Conservation (phyloP, 2,797 vertebrate genomes). For the Megaceryle alcyon region DNA sequence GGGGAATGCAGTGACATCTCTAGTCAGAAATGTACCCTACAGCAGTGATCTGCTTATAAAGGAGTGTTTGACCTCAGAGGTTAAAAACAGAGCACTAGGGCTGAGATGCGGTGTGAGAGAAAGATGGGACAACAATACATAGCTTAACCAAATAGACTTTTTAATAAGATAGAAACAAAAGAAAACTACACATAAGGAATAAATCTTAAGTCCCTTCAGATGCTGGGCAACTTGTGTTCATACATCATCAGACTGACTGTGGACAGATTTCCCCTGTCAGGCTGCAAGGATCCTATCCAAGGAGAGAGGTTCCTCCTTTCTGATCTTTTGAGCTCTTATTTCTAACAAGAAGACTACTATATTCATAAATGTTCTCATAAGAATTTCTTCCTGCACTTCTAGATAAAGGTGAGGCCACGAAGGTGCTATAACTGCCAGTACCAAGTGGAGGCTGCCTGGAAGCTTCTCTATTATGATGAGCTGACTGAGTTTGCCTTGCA, state of each 20-base stretch:
- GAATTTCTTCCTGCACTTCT: not conserved
- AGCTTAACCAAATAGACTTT: not conserved
- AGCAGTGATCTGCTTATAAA: not conserved
- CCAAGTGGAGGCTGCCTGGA: not conserved
- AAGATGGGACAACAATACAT: not conserved
- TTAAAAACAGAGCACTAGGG: fast-evolving
- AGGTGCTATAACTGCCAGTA: not conserved
- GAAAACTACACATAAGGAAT: not conserved
- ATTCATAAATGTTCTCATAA: not conserved
- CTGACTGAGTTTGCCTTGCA: not conserved
- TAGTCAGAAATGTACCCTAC: not conserved
- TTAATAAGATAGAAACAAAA: not conserved
- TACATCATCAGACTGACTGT: not conserved
- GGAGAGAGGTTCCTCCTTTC: not conserved
- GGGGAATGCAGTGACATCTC: no score
- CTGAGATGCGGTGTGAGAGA: not conserved
- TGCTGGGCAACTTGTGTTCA: not conserved
- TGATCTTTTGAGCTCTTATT: not conserved
- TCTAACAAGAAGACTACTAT: not conserved
- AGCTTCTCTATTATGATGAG: fast-evolving
- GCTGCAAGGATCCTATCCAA: not conserved
- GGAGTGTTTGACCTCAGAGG: not conserved
- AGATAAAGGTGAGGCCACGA: not conserved
- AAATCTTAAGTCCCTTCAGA: not conserved
- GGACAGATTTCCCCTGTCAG: not conserved